phyloP scores from a whole-genome alignment of 2,888 invertebrate species.

The Andrena camellia region DNA sequence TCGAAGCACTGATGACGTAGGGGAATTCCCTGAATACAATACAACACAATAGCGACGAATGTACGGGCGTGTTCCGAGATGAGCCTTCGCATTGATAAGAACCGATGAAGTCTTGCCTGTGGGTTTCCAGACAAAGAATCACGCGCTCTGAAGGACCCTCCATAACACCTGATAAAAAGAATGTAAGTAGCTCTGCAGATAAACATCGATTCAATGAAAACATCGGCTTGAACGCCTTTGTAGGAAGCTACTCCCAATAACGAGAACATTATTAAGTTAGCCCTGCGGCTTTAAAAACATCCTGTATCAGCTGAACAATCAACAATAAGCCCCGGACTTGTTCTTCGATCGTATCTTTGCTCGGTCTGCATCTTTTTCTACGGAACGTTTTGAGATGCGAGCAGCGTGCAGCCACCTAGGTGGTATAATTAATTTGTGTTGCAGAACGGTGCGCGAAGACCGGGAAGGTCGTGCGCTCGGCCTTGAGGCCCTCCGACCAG shows the following conservation, averaged over 20 bases:
- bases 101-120: background rate
- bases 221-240: background rate
- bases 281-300: background rate
- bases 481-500: conserved; percentile 43
- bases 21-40: conserved; percentile 14
- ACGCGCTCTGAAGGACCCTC: background rate
- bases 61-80: background rate
- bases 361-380: conserved; percentile 11
- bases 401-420: conserved; percentile 17
- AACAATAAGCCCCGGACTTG: background rate
- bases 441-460: conserved; percentile 13
- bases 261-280: background rate
- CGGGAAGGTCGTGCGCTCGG: conserved; percentile 31
- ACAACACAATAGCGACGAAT: background rate
- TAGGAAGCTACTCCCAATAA: too few species aligned
- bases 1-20: conserved; percentile 29
- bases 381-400: background rate
- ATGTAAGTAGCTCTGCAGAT: background rate
- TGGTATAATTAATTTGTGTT: conserved; percentile 32
- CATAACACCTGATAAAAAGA: conserved; percentile 4
- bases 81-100: conserved; percentile 24
- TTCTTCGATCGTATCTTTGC: background rate
- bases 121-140: conserved; percentile 4
- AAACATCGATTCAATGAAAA: conserved; percentile 1
- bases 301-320: too few species aligned